Evolutionary conservation across 1,140 invertebrate species (phyloP).

Genomic region (Anagrus nilaparvatae): DNA sequence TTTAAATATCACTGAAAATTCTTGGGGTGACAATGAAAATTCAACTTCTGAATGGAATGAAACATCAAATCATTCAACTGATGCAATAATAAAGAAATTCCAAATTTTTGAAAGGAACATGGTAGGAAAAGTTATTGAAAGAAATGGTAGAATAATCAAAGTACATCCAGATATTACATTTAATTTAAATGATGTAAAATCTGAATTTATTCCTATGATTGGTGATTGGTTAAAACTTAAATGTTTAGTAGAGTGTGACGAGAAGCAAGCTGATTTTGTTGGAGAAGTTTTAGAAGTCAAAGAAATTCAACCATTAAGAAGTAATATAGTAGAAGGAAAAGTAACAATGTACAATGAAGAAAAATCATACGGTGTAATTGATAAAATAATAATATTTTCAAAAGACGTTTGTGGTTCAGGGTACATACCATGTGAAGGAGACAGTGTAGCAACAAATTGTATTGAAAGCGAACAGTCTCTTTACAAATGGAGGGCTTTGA

Average conservation of each 20-base stretch:
- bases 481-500: slow-evolving; percentile 49
- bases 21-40: slow-evolving; percentile 13
- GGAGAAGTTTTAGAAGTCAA: slow-evolving; percentile 48
- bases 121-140: slow-evolving; percentile 42
- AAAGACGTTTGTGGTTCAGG: slow-evolving; percentile 41
- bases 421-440: slow-evolving; percentile 44
- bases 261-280: slow-evolving; percentile 35
- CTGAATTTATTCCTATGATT: slow-evolving; percentile 43
- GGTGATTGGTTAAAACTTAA: slow-evolving; percentile 57
- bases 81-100: neutral
- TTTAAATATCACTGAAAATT: slow-evolving; percentile 16
- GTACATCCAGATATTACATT: slow-evolving; percentile 43
- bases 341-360: slow-evolving; percentile 45
- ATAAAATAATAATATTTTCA: slow-evolving; percentile 47
- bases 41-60: neutral
- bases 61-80: neutral
- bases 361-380: slow-evolving; percentile 39
- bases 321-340: slow-evolving; percentile 38
- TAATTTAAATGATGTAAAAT: slow-evolving; percentile 43
- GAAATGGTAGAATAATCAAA: slow-evolving; percentile 40
- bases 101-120: slow-evolving; percentile 31
- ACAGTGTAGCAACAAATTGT: slow-evolving; percentile 49
- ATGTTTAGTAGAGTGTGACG: slow-evolving; percentile 45
- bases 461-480: slow-evolving; percentile 57
- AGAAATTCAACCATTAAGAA: slow-evolving; percentile 45